Evolutionary conservation across 1,140 invertebrate species (phyloP).

Genomic region (Leptinotarsa undecemlineata): DNA sequence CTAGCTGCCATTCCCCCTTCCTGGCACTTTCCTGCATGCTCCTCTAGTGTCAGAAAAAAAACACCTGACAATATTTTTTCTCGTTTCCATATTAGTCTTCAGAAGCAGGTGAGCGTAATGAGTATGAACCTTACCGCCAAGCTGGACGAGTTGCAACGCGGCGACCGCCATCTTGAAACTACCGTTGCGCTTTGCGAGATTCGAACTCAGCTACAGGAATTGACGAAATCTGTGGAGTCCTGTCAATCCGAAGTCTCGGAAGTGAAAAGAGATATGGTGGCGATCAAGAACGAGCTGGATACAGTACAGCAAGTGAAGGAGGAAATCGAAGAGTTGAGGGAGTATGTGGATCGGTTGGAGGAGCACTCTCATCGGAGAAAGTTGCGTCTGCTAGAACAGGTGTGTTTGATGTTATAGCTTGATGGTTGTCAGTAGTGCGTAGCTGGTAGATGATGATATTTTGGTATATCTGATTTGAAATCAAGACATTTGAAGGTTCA

Average conservation of each 20-base stretch:
- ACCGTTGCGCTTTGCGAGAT: conserved; percentile 89
- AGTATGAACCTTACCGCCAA: conserved; percentile 91
- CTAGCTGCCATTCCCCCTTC: too few species aligned
- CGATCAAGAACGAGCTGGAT: conserved; percentile 90
- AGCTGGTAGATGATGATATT: background rate
- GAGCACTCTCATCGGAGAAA: conserved; percentile 85
- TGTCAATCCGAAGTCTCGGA: conserved; percentile 90
- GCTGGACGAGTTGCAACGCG: conserved; percentile 82
- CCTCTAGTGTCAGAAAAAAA: too few species aligned
- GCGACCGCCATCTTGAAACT: conserved; percentile 84
- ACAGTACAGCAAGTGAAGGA: conserved; percentile 91
- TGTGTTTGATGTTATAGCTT: conserved; percentile 54
- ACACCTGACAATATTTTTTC: too few species aligned
- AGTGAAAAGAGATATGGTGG: conserved; percentile 91
- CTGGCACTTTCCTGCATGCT: too few species aligned
- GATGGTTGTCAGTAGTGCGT: background rate
- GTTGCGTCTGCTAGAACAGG: conserved; percentile 85
- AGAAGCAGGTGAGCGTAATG: conserved; percentile 95
- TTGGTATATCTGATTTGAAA: background rate
- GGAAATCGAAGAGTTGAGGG: conserved; percentile 88
- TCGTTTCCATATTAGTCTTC: conserved; percentile 68
- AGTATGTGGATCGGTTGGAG: conserved; percentile 87
- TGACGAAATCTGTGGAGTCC: conserved; percentile 90
- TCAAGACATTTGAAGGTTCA: background rate
- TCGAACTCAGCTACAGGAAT: conserved; percentile 85